Conservation (phyloP, 2,888 invertebrate species). For the Rutpela maculata region DNA sequence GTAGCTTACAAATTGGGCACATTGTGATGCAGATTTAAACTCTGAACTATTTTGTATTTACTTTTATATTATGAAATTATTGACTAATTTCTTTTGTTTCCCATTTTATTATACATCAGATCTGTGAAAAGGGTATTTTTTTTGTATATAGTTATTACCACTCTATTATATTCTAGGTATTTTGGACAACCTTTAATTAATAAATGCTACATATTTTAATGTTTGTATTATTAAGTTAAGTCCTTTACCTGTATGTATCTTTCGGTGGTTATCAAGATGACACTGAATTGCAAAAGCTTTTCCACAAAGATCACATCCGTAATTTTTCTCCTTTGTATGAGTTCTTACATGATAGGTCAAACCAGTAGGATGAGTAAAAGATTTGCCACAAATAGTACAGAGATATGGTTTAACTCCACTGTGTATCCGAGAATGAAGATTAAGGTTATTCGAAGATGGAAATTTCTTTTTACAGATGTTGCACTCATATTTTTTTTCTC, state of each 20-base stretch:
- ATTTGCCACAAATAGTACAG: slow-evolving; percentile 65
- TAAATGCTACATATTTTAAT: background rate
- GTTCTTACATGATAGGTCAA: slow-evolving; percentile 64
- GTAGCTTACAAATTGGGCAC: no score
- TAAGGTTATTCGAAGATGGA: slow-evolving; percentile 63
- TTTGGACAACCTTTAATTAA: background rate
- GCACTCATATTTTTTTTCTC: slow-evolving; percentile 65
- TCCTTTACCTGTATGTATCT: slow-evolving; percentile 64
- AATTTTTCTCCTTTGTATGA: slow-evolving; percentile 67
- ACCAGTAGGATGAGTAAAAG: slow-evolving; percentile 64
- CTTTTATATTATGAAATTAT: no score
- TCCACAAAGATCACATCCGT: slow-evolving; percentile 65
- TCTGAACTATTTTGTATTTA: no score
- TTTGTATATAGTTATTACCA: no score
- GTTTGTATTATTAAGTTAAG: background rate
- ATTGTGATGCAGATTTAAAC: no score
- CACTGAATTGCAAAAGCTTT: slow-evolving; percentile 66
- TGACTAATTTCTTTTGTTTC: no score
- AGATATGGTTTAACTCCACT: slow-evolving; percentile 64
- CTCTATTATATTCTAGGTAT: background rate
- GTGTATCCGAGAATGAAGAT: slow-evolving; percentile 63
- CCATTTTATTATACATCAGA: no score
- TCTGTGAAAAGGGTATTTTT: no score
- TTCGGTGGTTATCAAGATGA: slow-evolving; percentile 65
- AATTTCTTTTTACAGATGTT: slow-evolving; percentile 61